Conservation (phyloP, 2,113 vertebrate species). For the Tachycineta bicolor region DNA sequence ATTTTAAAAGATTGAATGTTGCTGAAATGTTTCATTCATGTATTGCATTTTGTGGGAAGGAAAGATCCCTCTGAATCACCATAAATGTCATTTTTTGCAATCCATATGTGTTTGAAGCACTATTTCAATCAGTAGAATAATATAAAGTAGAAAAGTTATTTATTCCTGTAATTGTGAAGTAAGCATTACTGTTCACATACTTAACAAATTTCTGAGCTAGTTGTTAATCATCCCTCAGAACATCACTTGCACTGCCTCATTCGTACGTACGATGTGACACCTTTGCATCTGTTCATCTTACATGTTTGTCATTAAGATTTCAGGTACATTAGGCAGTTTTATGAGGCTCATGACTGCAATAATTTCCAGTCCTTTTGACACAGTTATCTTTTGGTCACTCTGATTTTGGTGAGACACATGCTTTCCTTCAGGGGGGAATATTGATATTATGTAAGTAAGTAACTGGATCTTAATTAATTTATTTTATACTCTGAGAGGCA, state of each 20-base stretch:
- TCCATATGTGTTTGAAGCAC: background rate
- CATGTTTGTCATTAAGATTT: background rate
- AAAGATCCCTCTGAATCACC: background rate
- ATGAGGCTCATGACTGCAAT: background rate
- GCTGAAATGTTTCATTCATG: background rate
- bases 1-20: background rate
- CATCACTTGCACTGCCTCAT: background rate
- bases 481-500: background rate
- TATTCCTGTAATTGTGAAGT: background rate
- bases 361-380: background rate
- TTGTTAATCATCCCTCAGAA: background rate
- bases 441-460: background rate
- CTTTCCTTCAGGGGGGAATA: background rate
- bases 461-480: background rate
- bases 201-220: background rate
- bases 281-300: background rate
- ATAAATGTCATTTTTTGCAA: background rate
- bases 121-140: background rate
- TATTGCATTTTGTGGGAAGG: background rate
- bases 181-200: background rate
- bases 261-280: rapidly evolving
- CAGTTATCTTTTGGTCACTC: background rate
- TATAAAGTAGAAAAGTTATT: background rate
- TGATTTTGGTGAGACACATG: background rate
- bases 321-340: background rate